Evolutionary conservation across 2,888 invertebrate species (phyloP), one percentile per base, ranked within the genome.

Genomic region (Yponomeuta evonymella): DNA sequence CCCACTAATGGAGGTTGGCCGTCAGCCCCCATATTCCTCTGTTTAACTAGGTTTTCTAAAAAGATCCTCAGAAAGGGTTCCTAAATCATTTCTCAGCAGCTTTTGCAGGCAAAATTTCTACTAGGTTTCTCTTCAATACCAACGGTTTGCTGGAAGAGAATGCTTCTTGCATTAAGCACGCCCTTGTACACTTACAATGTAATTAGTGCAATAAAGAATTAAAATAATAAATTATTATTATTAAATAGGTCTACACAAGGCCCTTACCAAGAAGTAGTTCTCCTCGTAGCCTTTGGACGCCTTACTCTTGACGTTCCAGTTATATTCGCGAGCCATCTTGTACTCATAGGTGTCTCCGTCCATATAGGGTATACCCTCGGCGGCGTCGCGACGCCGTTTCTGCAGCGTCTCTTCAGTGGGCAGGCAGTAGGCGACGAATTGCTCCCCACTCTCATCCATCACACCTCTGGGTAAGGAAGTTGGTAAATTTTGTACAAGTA

Each of bases 251-350:
- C 43, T 43, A 8, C 0, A 51, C 8, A 48, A 65, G 58, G 70
- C 11, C 76, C 88, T 82, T 71, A 92, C 97, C 88, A 99, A 95
- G 92, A 98, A 99, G 84, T 98, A 99, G 84, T 98, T 99, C 88
- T 99, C 99, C 86, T 99, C 98, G 79, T 98, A 98, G 62, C 98
- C 98, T 83, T 97, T 96, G 0, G 97, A 97, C 0, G 97, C 95
- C 88, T 99, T 99, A 86, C 98, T 99, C 88, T 99, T 99, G 30
- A 99, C 99, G 82, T 98, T 99, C 99, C 99, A 99, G 84, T 98
- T 99, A 86, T 99, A 99, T 83, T 99, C 99, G 74, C 99, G 94
- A 0, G 98, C 98, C 95, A 99, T 97, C 86, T 97, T 96, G 82
- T 99, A 99, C 78, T 99, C 98, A 81, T 99, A 99, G 71, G 97